These are phyloP conservation scores for Eubucco bourcierii DNA, from an alignment of 2,113 vertebrate genomes.

Conservation along the genomic window DNA sequence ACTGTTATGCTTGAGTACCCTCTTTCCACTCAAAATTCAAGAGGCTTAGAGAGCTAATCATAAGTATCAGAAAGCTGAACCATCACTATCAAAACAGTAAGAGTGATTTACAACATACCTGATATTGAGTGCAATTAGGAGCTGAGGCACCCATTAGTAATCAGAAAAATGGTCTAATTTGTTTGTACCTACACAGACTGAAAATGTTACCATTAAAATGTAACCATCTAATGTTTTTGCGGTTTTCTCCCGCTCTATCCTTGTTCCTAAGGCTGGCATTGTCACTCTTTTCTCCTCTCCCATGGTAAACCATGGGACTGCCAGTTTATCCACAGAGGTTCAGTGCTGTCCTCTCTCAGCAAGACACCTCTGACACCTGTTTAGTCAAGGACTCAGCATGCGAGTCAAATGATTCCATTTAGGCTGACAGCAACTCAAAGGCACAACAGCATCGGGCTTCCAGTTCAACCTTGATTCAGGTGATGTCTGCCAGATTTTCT, in stretches of 20 bases:
- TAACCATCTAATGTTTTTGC: background rate
- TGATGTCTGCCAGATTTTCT: background rate
- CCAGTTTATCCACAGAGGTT: background rate
- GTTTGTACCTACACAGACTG: conserved; percentile 75
- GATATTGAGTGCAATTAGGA: conserved; percentile 81
- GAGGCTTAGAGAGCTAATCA: background rate
- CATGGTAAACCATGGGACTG: background rate
- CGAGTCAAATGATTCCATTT: background rate
- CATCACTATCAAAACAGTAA: background rate
- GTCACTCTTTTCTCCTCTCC: background rate
- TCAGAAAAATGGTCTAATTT: conserved; percentile 82
- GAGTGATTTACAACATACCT: conserved; percentile 61
- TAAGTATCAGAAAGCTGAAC: background rate
- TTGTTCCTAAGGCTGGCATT: background rate
- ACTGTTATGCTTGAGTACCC: background rate
- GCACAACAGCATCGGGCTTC: background rate
- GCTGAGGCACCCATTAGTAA: conserved; percentile 86
- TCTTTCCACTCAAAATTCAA: background rate
- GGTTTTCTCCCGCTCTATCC: fast-evolving
- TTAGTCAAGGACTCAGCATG: background rate
- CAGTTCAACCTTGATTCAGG: background rate
- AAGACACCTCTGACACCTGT: background rate
- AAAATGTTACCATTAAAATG: conserved; percentile 31
- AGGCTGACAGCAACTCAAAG: background rate
- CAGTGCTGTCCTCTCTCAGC: background rate